phyloP scores from a whole-genome alignment of 2,888 invertebrate genomes.

The Cryptops parisi region DNA sequence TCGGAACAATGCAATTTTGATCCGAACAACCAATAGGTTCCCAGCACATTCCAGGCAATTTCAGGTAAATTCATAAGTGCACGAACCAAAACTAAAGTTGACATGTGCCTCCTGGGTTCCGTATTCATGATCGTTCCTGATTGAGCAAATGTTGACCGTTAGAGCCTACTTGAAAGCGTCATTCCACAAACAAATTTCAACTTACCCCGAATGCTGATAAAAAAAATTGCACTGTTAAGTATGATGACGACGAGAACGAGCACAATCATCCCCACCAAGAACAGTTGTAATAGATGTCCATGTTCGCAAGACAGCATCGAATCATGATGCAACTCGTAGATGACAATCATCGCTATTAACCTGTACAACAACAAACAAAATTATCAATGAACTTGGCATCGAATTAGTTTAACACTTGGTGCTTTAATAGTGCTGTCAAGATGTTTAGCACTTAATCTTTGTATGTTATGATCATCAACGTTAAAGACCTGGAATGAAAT shows the following conservation, averaged over 20 bases:
- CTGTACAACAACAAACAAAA: too few relatives aligned
- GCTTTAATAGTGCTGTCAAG: too few relatives aligned
- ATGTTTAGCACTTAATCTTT: too few relatives aligned
- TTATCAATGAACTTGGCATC: too few relatives aligned
- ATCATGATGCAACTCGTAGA: conserved; percentile 47
- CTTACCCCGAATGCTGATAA: conserved; percentile 25
- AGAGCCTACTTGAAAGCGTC: neutral
- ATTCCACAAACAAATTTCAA: neutral
- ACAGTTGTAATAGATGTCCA: conserved; percentile 55
- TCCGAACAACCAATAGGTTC: conserved; percentile 61
- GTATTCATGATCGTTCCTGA: conserved; percentile 66
- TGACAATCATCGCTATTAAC: conserved; percentile 49
- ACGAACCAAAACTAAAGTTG: conserved; percentile 54
- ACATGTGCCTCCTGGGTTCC: conserved; percentile 51
- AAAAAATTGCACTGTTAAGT: conserved; percentile 29
- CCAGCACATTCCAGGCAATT: conserved; percentile 59
- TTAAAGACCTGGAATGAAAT: too few relatives aligned
- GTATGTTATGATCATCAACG: too few relatives aligned
- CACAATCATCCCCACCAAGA: conserved; percentile 45
- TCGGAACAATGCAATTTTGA: neutral
- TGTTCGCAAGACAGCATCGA: conserved; percentile 51
- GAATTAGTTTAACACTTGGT: too few relatives aligned
- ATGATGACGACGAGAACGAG: conserved; percentile 29
- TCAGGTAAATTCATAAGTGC: conserved; percentile 61
- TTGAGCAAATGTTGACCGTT: too few relatives aligned